Base-by-base conservation (phyloP, 2,113 vertebrate genomes). In the Cephalopterus ornatus region DNA sequence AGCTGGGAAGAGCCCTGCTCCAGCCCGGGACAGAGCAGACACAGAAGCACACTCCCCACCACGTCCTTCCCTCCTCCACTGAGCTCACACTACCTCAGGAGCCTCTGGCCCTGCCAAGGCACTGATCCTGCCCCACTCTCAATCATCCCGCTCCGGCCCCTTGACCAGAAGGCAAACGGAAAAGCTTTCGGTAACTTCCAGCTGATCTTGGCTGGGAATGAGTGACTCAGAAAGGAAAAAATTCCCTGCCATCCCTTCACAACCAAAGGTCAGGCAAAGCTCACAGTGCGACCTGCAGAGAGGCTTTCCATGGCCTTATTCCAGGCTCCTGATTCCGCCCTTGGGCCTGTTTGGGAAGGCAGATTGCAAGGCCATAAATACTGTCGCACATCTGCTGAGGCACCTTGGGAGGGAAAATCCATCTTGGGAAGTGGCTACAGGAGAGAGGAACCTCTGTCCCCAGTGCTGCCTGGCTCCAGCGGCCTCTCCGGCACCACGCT, bases 201-300 rank as follows among this genome's bases (percentile, higher is more conserved):
- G 88, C 79, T 81, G 80, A 95, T 95, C 68, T 63, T 94, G 85
- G 91, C 86, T 1, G 44, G 72, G 91, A 96, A 91, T 2, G 70
- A 86, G 70, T 93, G 93, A 96, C 65, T 92, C 72, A 75, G 44
- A 59, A 74, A 96, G 94, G 94, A 96, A 96, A 95, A 89, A 82
- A 84, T 84, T 78, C 80, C n/a, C 79, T 30, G 80, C 44, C 1
- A 65, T 14, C 68, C 67, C 95, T 84, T 78, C 1, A 0, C 72
- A 77, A 88, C 59, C 88, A 95, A 97, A 96, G 90, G 92, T 90
- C 90, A 88, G 78, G 62, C 50, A 68, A 47, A 96, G 76, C 93
- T 89, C n/a, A 26, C 58, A 62, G 59, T 26, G 19, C 55, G 80
- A 83, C 88, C 85, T 52, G 68, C 0, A 0, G 56, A 75, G 44